phyloP scores from a whole-genome alignment of 2,888 invertebrate genomes.

The Drosophila histrio region DNA sequence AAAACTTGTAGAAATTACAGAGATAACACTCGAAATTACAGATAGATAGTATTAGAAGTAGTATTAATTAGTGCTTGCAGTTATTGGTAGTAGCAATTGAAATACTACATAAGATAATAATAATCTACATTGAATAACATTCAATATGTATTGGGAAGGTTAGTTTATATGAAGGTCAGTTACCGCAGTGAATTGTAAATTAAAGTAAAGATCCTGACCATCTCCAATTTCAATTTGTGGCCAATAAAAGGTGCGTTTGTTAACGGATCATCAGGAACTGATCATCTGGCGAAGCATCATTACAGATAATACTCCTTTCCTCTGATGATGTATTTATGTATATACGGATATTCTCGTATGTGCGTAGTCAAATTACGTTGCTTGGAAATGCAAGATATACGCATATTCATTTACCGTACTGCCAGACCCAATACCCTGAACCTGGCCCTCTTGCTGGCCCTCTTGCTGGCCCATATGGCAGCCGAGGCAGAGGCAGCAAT shows the following conservation, averaged over 20 bases:
- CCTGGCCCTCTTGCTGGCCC: conserved; percentile 23
- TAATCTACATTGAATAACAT: neutral
- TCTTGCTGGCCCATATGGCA: conserved; percentile 68
- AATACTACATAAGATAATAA: neutral
- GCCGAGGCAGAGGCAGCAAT: conserved; percentile 62
- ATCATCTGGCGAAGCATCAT: conserved; percentile 41
- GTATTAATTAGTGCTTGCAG: too few species aligned
- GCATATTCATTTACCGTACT: conserved; percentile 70
- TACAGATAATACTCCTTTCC: conserved; percentile 19
- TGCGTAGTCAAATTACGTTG: conserved; percentile 76
- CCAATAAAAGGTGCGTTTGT: conserved; percentile 16
- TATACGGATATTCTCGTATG: neutral
- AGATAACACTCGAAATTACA: too few species aligned
- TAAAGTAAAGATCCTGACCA: conserved; percentile 1
- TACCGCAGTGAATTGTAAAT: conserved; percentile 7
- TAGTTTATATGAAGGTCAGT: conserved; percentile 14
- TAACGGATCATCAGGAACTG: conserved; percentile 57
- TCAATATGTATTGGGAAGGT: conserved; percentile 6
- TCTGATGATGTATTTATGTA: neutral
- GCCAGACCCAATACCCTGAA: conserved; percentile 13
- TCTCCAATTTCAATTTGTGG: conserved; percentile 36
- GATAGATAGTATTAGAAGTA: neutral
- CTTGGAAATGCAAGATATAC: conserved; percentile 65
- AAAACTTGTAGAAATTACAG: too few species aligned
- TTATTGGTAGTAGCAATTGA: neutral